These are phyloP conservation scores for Oncorhynchus gorbuscha DNA, from an alignment of 2,113 vertebrate species.

Conservation along the genomic window DNA sequence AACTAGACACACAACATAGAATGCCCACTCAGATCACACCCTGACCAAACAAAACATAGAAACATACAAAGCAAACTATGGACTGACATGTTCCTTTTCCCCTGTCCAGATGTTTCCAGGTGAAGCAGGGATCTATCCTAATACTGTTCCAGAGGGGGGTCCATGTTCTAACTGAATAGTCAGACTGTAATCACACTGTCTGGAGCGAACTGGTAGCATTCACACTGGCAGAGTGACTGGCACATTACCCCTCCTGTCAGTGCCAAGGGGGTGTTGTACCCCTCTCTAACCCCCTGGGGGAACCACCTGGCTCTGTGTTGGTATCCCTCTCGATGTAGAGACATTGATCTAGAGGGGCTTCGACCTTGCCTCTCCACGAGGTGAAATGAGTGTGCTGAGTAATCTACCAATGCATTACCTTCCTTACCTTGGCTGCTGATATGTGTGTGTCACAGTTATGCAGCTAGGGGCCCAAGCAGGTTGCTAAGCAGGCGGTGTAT, in stretches of 20 bases:
- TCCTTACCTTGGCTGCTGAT: slow-evolving; percentile 45
- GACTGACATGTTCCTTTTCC: slow-evolving; percentile 1
- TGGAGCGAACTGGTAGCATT: background rate
- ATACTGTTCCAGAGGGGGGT: slow-evolving; percentile 1
- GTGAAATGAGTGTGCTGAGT: slow-evolving; percentile 44
- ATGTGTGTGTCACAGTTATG: slow-evolving; percentile 62
- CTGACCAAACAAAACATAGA: no score
- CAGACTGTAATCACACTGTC: background rate
- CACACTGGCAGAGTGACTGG: background rate
- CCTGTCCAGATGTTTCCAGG: slow-evolving; percentile 16
- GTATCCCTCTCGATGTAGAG: background rate
- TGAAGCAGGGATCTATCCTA: slow-evolving; percentile 2
- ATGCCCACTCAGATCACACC: no score
- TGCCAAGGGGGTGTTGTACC: background rate
- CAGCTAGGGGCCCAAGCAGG: slow-evolving; percentile 47
- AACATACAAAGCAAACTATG: no score
- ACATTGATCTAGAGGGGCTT: slow-evolving; percentile 11
- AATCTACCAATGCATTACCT: slow-evolving; percentile 60
- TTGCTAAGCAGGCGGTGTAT: slow-evolving; percentile 37
- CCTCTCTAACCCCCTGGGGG: background rate
- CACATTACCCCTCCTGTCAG: background rate
- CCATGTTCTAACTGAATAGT: no score
- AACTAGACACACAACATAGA: no score
- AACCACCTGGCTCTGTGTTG: background rate
- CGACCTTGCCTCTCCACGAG: slow-evolving; percentile 6